Base-by-base conservation (phyloP, 2,888 invertebrate genomes). In the Lacanobia wlatinum region DNA sequence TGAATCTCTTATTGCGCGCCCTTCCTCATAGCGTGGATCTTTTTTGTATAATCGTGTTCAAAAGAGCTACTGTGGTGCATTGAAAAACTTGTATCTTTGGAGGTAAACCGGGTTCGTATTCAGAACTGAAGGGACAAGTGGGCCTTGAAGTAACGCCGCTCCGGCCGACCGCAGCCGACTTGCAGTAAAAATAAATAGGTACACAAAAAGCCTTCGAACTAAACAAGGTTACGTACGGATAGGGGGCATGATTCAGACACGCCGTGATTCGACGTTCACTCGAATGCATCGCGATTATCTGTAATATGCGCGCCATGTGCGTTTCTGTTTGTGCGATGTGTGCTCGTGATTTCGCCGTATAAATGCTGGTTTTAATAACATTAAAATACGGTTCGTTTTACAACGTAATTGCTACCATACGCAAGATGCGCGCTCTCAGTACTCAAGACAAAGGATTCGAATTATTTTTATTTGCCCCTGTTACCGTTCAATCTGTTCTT, bases 91-190 rank as follows among this genome's bases (percentile, higher is more conserved):
- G 92, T 89, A 89, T 87, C 83, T 91, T 91, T 93, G 87, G 91
- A 94, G 94, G 94, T 87, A 85, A 95, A 93, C 94, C 82, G 90
- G 93, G 91, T 91, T 85, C 85, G 83, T 91, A 89, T 90, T 89
- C 88, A 88, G 88, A 92, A 88, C 88, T 89, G 90, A 93, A 94
- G 92, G 93, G 91, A 92, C 93, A 91, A 88, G 90, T 89, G 90
- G 90, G 84, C 92, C 94, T 94, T 94, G 94, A 92, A 88, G 87
- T 82, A 85, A 90, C 83, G 84, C 78, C 72, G 85, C 87, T 83
- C 78, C 78, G 86, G 74, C 77, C 88, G 87, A 90, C 91, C 90
- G 89, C 91, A 90, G 85, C 84, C 87, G 84, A 88, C 88, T 88
- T 90, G 90, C 89, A 86, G 88, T 90, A 88, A 89, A 90, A 90